Evolutionary conservation across 2,113 vertebrate species (phyloP), one percentile per base, ranked within the genome.

Genomic region (Lipophrys pholis): DNA sequence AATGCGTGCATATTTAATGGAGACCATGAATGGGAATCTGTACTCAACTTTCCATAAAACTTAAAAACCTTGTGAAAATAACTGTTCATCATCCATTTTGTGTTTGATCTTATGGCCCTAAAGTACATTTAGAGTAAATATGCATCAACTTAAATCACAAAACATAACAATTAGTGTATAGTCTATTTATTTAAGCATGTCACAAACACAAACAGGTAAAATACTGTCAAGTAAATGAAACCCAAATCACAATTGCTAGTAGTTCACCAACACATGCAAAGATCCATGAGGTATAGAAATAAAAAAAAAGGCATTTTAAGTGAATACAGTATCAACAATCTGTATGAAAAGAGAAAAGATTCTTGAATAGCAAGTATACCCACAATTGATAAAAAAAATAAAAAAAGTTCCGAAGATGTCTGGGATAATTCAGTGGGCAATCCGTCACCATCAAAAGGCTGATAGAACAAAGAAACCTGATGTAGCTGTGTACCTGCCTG

Each of bases 161-260:
- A 78, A 50, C 80, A 81, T 45, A 58, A 39, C 55, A n/a, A 66
- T 68, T 0, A 53, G 56, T 45, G 12, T 69, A 48, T 52, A 49
- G 1, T 75, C 58, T 87, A 67, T 84, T 86, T 89, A 87, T 89
- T 87, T 17, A 57, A 66, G 64, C 6, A 69, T 58, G 15, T 69
- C 30, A 80, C 39, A 76, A 48, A 72, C 49, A 81, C 52, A 80
- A 3, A 61, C 52, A 68, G 11, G 39, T 41, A 71, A 11, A 52
- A 55, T 45, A 51, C 10, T 64, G n/a, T 1, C 45, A 78, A 59
- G 11, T 35, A 51, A 68, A 11, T 30, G 48, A 46, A 56, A 48
- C 35, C 70, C 55, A 86, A 63, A 45, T 6, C 16, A 73, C 9
- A 46, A 48, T 79, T 51, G 69, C 16, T 12, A 63, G 62, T 39